Conservation (phyloP, 2,113 vertebrate genomes). For the Capra hircus region DNA sequence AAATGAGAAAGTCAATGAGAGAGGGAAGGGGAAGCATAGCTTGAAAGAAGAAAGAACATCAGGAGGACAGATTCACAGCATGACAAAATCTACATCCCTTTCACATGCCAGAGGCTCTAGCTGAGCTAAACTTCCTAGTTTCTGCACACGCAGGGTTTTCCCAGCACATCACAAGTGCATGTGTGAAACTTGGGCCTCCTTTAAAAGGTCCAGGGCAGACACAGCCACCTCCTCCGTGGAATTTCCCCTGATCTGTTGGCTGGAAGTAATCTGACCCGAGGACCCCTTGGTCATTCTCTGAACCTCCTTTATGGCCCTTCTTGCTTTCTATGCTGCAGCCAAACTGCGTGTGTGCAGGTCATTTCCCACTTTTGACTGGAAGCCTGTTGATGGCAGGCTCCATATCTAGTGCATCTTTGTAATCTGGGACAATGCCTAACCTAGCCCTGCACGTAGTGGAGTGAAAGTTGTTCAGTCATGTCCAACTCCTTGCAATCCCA, state of each 20-base stretch:
- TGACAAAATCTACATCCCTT: background rate
- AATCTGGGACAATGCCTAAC: background rate
- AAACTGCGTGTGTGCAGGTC: rapidly evolving
- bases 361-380: background rate
- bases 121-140: background rate
- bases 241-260: background rate
- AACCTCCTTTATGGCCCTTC: background rate
- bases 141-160: background rate
- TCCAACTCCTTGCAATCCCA: background rate
- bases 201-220: background rate
- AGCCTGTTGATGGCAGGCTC: background rate
- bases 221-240: background rate
- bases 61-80: background rate
- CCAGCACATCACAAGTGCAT: no score
- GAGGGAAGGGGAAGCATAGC: background rate
- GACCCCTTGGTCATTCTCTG: background rate
- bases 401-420: background rate
- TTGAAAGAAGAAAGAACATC: background rate
- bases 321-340: background rate
- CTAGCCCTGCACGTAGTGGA: background rate
- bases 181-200: background rate
- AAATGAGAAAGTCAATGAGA: background rate
- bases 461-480: background rate
- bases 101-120: background rate
- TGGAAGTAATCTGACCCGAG: background rate